phyloP scores from a whole-genome alignment of 2,888 invertebrate species.

The Petrolisthes cinctipes region DNA sequence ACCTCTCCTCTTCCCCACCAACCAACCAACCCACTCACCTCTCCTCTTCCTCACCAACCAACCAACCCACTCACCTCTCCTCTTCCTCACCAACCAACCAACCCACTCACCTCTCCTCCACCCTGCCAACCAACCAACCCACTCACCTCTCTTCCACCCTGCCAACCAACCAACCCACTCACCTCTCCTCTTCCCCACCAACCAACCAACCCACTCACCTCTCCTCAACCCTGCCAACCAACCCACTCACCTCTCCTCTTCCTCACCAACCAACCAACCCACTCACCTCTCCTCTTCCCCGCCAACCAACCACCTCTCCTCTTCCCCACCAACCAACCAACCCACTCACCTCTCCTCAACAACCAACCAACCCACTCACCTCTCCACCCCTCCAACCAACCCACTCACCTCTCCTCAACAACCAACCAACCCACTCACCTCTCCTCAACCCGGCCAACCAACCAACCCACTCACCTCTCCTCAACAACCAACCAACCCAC shows the following conservation, averaged over 20 bases:
- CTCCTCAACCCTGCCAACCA: not conserved
- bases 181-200: not conserved
- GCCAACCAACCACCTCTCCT: not conserved
- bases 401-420: not conserved
- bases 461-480: not conserved
- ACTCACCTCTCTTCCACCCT: not conserved
- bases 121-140: not conserved
- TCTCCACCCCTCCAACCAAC: not conserved
- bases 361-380: not conserved
- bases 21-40: not conserved
- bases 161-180: not conserved
- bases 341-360: not conserved
- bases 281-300: not conserved
- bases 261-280: not conserved
- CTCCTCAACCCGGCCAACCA: not conserved
- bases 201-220: not conserved
- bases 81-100: not conserved
- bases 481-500: not conserved
- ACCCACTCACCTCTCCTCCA: not conserved
- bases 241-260: not conserved
- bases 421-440: not conserved
- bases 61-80: not conserved
- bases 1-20: not conserved
- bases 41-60: not conserved
- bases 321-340: not conserved